phyloP scores from a whole-genome alignment of 2,797 vertebrate species.

The Syngnathus rostellatus region DNA sequence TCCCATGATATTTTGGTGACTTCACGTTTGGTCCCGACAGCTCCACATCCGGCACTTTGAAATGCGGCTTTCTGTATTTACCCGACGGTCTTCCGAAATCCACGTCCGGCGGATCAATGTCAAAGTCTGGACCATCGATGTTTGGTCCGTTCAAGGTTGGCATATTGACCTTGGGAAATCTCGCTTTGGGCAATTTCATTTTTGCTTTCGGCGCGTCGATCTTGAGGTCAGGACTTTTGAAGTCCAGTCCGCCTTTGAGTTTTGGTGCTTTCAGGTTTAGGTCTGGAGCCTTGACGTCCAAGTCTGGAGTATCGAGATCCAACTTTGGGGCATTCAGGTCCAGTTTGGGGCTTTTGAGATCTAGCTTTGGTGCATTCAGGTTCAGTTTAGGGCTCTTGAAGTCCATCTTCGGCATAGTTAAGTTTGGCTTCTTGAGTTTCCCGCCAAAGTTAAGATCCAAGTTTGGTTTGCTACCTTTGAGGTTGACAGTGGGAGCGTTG shows the following conservation, averaged over 20 bases:
- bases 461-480: constrained; percentile 28
- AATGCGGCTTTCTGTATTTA: constrained; percentile 43
- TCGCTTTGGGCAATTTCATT: constrained; percentile 44
- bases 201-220: constrained; percentile 43
- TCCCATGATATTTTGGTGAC: constrained; percentile 25
- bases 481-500: constrained; percentile 32
- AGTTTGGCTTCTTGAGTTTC: constrained; percentile 46
- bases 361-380: constrained; percentile 20
- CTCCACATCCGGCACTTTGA: constrained; percentile 41
- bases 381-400: constrained; percentile 33
- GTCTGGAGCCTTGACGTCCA: constrained; percentile 38
- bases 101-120: constrained; percentile 26
- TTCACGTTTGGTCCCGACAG: constrained; percentile 39
- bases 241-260: constrained; percentile 34
- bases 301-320: constrained; percentile 21
- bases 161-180: constrained; percentile 30
- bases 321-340: constrained; percentile 26
- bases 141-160: constrained; percentile 39
- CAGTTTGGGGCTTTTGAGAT: constrained; percentile 24
- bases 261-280: constrained; percentile 42
- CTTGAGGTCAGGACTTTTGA: constrained; percentile 40
- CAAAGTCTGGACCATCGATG: constrained; percentile 32
- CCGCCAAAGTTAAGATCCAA: constrained; percentile 16
- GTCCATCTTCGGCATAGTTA: constrained; percentile 29
- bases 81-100: constrained; percentile 35